Conservation (phyloP, 1,140 invertebrate species). For the Achroia grisella region DNA sequence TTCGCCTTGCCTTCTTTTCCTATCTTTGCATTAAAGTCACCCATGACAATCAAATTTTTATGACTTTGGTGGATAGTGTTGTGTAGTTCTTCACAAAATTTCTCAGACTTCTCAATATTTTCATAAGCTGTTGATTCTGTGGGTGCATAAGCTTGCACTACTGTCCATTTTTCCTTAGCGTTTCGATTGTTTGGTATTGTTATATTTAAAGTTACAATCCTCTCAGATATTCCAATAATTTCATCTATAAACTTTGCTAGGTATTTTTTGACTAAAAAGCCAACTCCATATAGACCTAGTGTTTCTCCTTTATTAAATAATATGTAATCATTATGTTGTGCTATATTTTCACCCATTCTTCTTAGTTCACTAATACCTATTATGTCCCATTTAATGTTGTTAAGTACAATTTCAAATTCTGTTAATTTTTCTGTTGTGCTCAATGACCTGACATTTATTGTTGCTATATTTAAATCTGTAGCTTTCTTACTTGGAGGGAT, state of each 20-base stretch:
- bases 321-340: conserved; percentile 2
- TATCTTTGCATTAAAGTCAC: too few species aligned
- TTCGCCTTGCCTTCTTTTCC: too few species aligned
- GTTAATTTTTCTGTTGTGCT: conserved; percentile 3
- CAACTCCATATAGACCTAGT: conserved; percentile 8
- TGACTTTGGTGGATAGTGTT: too few species aligned
- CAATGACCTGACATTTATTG: conserved; percentile 4
- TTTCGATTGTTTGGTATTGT: neutral
- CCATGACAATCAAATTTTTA: too few species aligned
- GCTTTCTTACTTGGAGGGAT: conserved; percentile 11
- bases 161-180: neutral
- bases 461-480: conserved; percentile 5
- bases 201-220: conserved; percentile 4
- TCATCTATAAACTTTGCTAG: neutral
- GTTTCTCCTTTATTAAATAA: conserved; percentile 1
- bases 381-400: conserved; percentile 6
- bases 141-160: conserved; percentile 4
- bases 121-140: too few species aligned
- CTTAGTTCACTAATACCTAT: conserved; percentile 4
- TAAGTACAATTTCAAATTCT: conserved; percentile 5
- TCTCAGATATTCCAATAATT: conserved; percentile 6
- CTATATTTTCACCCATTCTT: conserved; percentile 3
- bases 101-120: too few species aligned
- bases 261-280: conserved; percentile 6
- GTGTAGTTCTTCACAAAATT: too few species aligned